phyloP scores from a whole-genome alignment of 2,888 invertebrate species.

The Dolichopus griseipennis region DNA sequence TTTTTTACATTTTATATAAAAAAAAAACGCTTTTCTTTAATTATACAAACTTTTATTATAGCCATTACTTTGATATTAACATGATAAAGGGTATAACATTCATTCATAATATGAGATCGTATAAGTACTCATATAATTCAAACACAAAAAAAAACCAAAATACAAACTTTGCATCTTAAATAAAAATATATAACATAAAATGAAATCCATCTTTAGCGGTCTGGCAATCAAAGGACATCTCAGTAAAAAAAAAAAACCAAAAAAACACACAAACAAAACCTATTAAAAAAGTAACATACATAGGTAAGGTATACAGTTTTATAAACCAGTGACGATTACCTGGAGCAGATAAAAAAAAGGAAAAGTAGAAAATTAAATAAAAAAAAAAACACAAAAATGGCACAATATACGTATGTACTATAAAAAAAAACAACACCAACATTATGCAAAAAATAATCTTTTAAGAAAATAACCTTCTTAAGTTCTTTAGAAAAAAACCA shows the following conservation, averaged over 20 bases:
- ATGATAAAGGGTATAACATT: too few species aligned
- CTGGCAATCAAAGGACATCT: too few species aligned
- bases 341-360: not conserved
- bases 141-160: too few species aligned
- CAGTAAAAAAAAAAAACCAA: too few species aligned
- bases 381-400: not conserved
- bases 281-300: too few species aligned
- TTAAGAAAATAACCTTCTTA: slow-evolving; percentile 4
- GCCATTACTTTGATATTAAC: not conserved
- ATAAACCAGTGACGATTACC: not conserved
- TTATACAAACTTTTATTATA: not conserved
- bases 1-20: not conserved
- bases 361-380: not conserved
- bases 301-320: too few species aligned
- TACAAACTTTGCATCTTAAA: too few species aligned
- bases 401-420: not conserved
- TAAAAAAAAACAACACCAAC: not conserved
- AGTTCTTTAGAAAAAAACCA: not conserved
- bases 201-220: too few species aligned
- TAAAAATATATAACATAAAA: too few species aligned
- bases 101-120: too few species aligned
- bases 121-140: too few species aligned
- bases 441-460: not conserved
- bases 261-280: too few species aligned
- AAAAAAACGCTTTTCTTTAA: not conserved